Evolutionary conservation across 2,888 invertebrate species (phyloP), one percentile per base, ranked within the genome.

Genomic region (Cerastoderma edule): DNA sequence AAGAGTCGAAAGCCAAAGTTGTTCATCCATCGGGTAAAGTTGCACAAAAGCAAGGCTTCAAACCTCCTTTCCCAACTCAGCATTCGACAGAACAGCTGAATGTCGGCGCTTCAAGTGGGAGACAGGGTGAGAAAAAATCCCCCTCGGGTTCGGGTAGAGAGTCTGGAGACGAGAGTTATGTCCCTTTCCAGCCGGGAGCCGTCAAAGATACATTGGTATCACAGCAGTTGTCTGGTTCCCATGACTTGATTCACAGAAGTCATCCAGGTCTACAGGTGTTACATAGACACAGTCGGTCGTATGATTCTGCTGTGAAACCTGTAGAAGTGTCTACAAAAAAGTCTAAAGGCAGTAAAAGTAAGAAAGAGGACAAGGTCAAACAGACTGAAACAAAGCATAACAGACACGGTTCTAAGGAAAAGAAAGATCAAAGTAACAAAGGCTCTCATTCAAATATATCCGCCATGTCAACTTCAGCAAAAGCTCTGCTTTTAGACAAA

Each of bases 131-230:
- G 46, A 76, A 76, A 57, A 48, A 73, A 27, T 84, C 84, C 28
- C 84, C 85, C 16, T 76, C 78, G 24, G 80, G 85, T 46, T 86
- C 85, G 3, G 85, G 85, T 24, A 77, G 79, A 32, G 85, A 86
- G 66, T 86, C 85, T 1, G 85, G 84, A 56, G 85, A 86, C 63
- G 85, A 86, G 71, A 83, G 80, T 81, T 86, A 86, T 72, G 80
- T 86, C 68, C 83, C 84, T 54, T 86, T 80, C 56, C 73, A 83
- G 60, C 85, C 85, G 22, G 60, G 60, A 48, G 64, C 71, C 39
- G 35, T 63, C 10, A 5, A 33, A 3, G 32, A 22, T 27, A 63
- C 39, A 2, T 27, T 35, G 6, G 28, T 28, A 4, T 33, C 35
- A 22, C 48, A 64, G 6, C 44, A 46, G 50, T 60, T 57, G 5